phyloP scores from a whole-genome alignment of 2,888 invertebrate genomes.

The Epiblema foenella region DNA sequence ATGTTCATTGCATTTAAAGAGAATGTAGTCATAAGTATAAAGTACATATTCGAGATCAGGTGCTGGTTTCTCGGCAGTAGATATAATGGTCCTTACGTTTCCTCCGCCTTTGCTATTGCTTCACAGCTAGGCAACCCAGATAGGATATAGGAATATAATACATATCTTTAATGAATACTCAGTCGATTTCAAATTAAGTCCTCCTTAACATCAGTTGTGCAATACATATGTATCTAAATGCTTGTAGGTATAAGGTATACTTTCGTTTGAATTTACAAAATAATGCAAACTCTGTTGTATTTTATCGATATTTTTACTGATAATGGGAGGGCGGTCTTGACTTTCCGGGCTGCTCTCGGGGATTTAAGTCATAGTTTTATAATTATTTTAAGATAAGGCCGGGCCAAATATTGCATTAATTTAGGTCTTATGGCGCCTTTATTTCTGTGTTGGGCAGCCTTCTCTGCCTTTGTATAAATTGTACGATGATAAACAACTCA shows the following conservation, averaged over 20 bases:
- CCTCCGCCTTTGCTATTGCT: slow-evolving; percentile 73
- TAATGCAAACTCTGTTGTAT: slow-evolving; percentile 82
- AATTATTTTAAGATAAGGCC: slow-evolving; percentile 83
- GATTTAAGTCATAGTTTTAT: slow-evolving; percentile 81
- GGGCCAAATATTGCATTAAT: slow-evolving; percentile 84
- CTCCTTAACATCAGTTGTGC: slow-evolving; percentile 80
- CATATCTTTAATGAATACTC: slow-evolving; percentile 84
- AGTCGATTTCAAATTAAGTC: slow-evolving; percentile 75
- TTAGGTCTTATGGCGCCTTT: slow-evolving; percentile 77
- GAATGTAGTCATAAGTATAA: slow-evolving; percentile 75
- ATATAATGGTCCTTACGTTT: slow-evolving; percentile 55
- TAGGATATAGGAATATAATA: slow-evolving; percentile 78
- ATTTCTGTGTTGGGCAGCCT: slow-evolving; percentile 71
- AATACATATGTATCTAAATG: slow-evolving; percentile 80
- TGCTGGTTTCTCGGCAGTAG: slow-evolving; percentile 66
- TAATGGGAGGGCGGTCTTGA: slow-evolving; percentile 62
- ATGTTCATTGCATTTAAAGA: slow-evolving; percentile 76
- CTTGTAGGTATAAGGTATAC: slow-evolving; percentile 82
- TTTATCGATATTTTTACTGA: slow-evolving; percentile 81
- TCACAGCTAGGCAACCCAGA: slow-evolving; percentile 73
- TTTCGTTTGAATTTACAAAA: slow-evolving; percentile 81
- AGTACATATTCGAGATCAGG: slow-evolving; percentile 57
- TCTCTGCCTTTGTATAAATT: slow-evolving; percentile 74
- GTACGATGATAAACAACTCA: slow-evolving; percentile 79
- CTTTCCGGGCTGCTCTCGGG: slow-evolving; percentile 63